Base-by-base conservation (phyloP, 2,797 vertebrate genomes). In the Momotus momota region DNA sequence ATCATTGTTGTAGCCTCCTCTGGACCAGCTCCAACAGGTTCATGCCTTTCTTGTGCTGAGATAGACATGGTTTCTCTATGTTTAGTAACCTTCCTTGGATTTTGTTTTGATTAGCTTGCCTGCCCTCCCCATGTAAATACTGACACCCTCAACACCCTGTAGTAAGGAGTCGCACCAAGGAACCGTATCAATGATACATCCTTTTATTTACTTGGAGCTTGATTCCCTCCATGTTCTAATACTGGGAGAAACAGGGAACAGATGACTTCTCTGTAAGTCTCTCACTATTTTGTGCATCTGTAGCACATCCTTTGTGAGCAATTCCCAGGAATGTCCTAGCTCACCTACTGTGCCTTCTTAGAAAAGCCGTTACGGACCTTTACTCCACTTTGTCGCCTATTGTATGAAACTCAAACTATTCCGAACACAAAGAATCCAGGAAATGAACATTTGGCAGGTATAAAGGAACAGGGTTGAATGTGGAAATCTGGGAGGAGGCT, bases 401-500 rank as follows among this genome's bases (percentile, higher is more conserved):
- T 33, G 18, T 27, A 2, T 14, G 51, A 91, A 79, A 74, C 49
- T 74, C 14, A 6, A 80, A 73, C 38, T 14, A 14, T 48, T 62
- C 26, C 4, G 4, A 87, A 29, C 54, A 60, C 40, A 49, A 27
- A 81, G 46, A 81, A 49, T 61, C 12, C 66, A 86, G 87, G 92
- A 96, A 93, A 66, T 31, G 15, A 90, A 62, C 29, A 62, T 29
- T 14, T 81, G 80, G 72, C 75, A 78, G 65, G 66, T 72, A 61
- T 65, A 72, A 78, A 93, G 89, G 84, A 81, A 71, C 5, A 26
- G 52, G 14, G 6, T 1, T 62, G 67, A 67, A 46, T 54, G 57
- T 89, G 87, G 94, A 94, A 96, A 94, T 70, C 27, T n/a, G 65
- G 72, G 85, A 95, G 94, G 88, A 88, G 75, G 82, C 61, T 94